Evolutionary conservation across 2,888 invertebrate species (phyloP), one percentile per base, ranked within the genome.

Genomic region (Maniola hyperantus): DNA sequence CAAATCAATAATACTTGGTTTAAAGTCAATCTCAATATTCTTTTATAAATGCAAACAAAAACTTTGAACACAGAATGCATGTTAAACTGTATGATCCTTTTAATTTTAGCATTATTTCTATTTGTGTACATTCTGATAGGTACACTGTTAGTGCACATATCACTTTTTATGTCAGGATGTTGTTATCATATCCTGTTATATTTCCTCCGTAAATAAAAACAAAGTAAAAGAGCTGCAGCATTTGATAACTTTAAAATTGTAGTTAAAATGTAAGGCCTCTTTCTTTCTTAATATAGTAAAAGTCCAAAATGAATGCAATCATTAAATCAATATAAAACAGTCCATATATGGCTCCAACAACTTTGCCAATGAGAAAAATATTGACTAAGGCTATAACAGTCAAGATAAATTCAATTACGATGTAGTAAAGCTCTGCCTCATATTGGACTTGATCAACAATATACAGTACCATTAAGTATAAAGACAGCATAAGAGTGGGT

Each of bases 401-500:
- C 6, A 90, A 15, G 10, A 67, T 2, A 0, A 83, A 73, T 74
- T 90, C 82, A 64, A 87, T 80, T 44, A 79, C 0, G 20, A 84
- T 76, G 69, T 86, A 91, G 76, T 89, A 90, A 42, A 85, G 71
- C 73, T 91, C 90, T 59, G 88, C 88, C 80, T 89, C 87, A 76
- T 82, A 79, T 76, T 85, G 85, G 70, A 89, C 85, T 80, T 91
- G 91, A 75, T 90, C 91, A 71, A 91, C 89, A 65, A 89, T 64
- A 76, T 91, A 90, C 64, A 91, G 84, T 74, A 91, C 79, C 83
- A 90, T 86, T 50, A 88, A 77, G 69, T 81, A 82, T 33, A 79
- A 67, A 53, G 91, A 86, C 74, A 87, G 81, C 87, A 90, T 85
- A 67, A 91, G 82, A n/a, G 91, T 90, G 42, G 91, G 90, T 46